phyloP scores from a whole-genome alignment of 2,113 vertebrate species.

The Columba livia region DNA sequence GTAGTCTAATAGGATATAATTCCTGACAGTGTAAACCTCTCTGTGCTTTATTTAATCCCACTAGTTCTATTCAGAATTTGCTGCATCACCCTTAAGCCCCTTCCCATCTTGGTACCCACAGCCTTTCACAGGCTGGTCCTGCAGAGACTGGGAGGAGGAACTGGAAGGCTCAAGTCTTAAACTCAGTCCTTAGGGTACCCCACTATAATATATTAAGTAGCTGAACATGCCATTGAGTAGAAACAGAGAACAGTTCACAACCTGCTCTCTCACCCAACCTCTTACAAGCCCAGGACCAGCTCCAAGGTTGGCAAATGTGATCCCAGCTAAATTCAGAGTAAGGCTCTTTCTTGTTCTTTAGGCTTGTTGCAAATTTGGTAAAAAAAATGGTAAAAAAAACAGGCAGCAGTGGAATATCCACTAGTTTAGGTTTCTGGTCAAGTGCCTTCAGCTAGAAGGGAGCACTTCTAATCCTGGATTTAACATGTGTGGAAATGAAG shows the following conservation, averaged over 20 bases:
- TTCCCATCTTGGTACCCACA: background rate
- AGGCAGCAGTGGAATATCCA: background rate
- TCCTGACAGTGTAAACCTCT: background rate
- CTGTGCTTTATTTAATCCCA: conserved; percentile 21
- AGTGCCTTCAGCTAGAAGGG: background rate
- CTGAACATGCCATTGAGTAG: background rate
- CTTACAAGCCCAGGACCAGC: background rate
- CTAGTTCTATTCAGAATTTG: background rate
- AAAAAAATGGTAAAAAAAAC: too few relatives aligned
- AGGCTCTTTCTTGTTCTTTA: background rate
- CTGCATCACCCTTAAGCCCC: background rate
- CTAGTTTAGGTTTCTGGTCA: background rate
- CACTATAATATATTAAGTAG: background rate
- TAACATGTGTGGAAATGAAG: background rate
- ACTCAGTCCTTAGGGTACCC: background rate
- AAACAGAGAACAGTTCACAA: background rate
- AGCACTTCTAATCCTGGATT: background rate
- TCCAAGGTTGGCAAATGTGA: background rate
- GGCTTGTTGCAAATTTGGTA: background rate
- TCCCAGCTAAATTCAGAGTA: background rate
- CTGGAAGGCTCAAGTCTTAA: background rate
- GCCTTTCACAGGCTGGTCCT: background rate
- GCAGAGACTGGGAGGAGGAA: background rate
- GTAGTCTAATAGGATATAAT: conserved; percentile 36
- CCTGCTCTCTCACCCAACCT: fast-evolving